These are phyloP conservation scores for Chaetorhynchus papuensis DNA, from an alignment of 2,113 vertebrate species.

Conservation along the genomic window DNA sequence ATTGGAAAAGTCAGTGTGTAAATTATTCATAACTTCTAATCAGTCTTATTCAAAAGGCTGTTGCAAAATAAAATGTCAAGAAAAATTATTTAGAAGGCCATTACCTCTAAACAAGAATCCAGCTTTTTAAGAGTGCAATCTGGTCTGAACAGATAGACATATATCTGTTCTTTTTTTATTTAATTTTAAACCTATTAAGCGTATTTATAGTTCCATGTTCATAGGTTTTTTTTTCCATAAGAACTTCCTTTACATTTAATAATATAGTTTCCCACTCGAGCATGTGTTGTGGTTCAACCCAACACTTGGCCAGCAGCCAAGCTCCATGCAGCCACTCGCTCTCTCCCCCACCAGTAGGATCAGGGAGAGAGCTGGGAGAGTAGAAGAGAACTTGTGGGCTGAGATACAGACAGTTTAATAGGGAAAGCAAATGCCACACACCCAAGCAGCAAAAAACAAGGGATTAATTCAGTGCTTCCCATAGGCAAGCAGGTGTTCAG, in stretches of 20 bases:
- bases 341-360: background rate
- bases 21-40: background rate
- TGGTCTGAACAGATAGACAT: background rate
- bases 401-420: background rate
- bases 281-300: background rate
- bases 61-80: background rate
- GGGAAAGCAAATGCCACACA: background rate
- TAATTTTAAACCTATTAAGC: background rate
- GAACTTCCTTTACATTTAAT: background rate
- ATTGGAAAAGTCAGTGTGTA: background rate
- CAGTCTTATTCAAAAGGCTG: background rate
- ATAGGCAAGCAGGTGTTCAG: background rate
- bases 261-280: background rate
- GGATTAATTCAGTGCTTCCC: background rate
- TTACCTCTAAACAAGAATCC: background rate
- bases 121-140: background rate
- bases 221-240: background rate
- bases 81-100: background rate
- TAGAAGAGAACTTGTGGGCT: background rate
- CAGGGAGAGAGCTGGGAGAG: background rate
- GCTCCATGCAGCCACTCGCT: rapidly evolving
- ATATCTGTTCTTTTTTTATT: background rate
- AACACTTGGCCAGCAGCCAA: background rate
- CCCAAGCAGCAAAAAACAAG: background rate
- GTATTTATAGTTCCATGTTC: background rate